A percentile compares a stretch with the other conserved stretches of the same genome.
Evolutionary conservation across 2,888 invertebrate genomes (phyloP).

Genomic region (Orthosia cruda): DNA sequence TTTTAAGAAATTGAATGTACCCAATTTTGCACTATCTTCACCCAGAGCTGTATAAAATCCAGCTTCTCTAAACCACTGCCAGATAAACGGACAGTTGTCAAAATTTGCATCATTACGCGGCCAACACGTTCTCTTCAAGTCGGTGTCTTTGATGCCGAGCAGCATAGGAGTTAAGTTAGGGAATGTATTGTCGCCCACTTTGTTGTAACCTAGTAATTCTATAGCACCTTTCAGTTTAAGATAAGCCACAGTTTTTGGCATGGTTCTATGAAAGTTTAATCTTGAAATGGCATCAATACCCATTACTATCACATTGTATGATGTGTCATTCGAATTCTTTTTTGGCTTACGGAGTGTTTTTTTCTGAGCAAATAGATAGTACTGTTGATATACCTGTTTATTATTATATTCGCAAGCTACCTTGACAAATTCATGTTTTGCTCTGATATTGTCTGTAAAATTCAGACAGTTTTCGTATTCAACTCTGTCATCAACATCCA

Average conservation of each 20-base stretch:
- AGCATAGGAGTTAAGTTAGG: constrained; percentile 97
- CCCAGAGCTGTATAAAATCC: constrained; percentile 96
- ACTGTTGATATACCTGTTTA: constrained; percentile 93
- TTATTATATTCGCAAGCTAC: constrained; percentile 92
- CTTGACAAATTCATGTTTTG: constrained; percentile 93
- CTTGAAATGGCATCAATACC: constrained; percentile 97
- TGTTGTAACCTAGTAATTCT: constrained; percentile 97
- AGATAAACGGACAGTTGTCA: constrained; percentile 96
- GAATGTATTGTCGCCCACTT: constrained; percentile 98
- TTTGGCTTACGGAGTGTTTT: constrained; percentile 75
- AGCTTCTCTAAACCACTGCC: constrained; percentile 94
- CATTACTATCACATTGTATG: constrained; percentile 94
- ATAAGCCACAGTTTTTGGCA: constrained; percentile 94
- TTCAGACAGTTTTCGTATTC: constrained; percentile 88
- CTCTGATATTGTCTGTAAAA: constrained; percentile 86
- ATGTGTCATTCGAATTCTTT: constrained; percentile 67
- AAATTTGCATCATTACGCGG: constrained; percentile 91
- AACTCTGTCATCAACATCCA: constrained; percentile 87
- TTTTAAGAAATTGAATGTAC: constrained; percentile 96
- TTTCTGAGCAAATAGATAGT: constrained; percentile 93
- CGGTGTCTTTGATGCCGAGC: constrained; percentile 93
- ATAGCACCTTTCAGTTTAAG: constrained; percentile 93
- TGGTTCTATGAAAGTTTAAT: constrained; percentile 96
- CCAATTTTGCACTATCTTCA: constrained; percentile 96
- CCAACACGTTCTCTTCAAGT: constrained; percentile 93